Evolutionary conservation across 2,113 vertebrate genomes (phyloP).

Genomic region (Nothoprocta perdicaria): DNA sequence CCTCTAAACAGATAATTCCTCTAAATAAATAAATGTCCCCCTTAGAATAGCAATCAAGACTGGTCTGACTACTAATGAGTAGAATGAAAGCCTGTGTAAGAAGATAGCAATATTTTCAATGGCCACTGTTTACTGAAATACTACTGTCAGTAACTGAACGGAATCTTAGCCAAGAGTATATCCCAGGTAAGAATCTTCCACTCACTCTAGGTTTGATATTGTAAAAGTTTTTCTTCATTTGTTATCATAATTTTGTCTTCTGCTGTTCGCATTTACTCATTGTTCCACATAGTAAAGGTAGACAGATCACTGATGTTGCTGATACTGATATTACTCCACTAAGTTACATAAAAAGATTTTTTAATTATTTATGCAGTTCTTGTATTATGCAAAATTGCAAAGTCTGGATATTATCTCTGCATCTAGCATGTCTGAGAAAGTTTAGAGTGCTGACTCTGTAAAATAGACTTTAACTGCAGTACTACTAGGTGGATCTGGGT

Average conservation of each 20-base stretch:
- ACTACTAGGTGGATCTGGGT: neutral
- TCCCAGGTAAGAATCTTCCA: neutral
- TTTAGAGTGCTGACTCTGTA: rapidly evolving
- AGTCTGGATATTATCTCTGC: rapidly evolving
- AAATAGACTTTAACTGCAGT: neutral
- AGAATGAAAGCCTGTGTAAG: neutral
- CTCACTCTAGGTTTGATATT: neutral
- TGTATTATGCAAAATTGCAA: neutral
- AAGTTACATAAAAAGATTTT: neutral
- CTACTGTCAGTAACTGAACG: neutral
- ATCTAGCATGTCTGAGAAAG: neutral
- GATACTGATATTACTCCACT: neutral
- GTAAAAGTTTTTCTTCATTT: neutral
- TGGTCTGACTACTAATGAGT: neutral
- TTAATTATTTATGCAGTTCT: neutral
- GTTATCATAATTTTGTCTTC: neutral
- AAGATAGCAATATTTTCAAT: neutral
- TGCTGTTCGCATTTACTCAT: neutral
- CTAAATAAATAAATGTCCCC: no score
- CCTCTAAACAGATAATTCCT: no score
- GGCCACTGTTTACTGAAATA: neutral
- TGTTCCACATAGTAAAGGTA: neutral
- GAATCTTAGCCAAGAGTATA: neutral
- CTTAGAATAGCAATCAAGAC: neutral
- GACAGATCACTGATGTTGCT: neutral